Conservation (phyloP, 2,888 invertebrate species). For the Apotomis turbidana region DNA sequence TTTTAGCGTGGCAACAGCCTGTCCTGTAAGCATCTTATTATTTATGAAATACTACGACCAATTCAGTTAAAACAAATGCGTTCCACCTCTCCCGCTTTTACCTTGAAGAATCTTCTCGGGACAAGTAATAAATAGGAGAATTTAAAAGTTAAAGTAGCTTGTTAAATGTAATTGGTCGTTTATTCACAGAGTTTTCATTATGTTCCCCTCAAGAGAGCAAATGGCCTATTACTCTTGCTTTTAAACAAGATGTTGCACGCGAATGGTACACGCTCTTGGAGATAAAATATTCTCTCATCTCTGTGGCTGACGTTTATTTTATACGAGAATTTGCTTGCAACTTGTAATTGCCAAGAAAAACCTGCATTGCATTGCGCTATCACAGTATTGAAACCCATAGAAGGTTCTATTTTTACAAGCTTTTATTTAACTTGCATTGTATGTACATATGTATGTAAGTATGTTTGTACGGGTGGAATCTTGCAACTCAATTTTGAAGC, state of each 20-base stretch:
- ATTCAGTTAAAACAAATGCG: not conserved
- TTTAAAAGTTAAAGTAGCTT: conserved; percentile 32
- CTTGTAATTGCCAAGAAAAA: not conserved
- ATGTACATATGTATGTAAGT: too few relatives aligned
- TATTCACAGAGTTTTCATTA: conserved; percentile 37
- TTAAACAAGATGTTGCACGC: conserved; percentile 36
- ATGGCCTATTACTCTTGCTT: conserved; percentile 40
- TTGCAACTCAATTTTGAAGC: too few relatives aligned
- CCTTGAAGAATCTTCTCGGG: conserved; percentile 13
- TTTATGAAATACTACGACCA: not conserved
- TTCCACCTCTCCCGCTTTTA: not conserved
- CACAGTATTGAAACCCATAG: too few relatives aligned
- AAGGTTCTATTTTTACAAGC: too few relatives aligned
- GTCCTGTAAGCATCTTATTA: not conserved
- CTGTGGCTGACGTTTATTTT: not conserved
- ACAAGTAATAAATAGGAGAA: conserved; percentile 27
- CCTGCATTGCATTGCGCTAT: too few relatives aligned
- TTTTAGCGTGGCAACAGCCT: too few relatives aligned
- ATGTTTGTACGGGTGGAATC: too few relatives aligned
- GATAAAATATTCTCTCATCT: conserved; percentile 3
- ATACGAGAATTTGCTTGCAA: not conserved
- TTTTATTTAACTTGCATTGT: too few relatives aligned
- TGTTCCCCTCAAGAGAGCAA: conserved; percentile 38
- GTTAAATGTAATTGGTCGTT: conserved; percentile 36
- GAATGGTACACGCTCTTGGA: conserved; percentile 13